These are phyloP conservation scores for Boleophthalmus pectinirostris DNA, from an alignment of 2,113 vertebrate genomes.

Conservation along the genomic window DNA sequence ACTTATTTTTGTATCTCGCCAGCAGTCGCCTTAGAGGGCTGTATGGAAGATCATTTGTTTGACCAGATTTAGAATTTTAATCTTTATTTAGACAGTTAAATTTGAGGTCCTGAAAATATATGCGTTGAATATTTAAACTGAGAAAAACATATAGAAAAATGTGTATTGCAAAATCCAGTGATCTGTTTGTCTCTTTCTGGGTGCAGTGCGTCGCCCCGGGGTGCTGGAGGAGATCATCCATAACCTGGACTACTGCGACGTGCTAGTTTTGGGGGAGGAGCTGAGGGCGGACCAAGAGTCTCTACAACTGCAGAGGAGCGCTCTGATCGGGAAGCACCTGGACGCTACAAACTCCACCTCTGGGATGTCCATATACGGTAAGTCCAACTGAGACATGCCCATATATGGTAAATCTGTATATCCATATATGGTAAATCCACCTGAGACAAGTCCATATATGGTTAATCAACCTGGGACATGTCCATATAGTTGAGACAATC, in stretches of 20 bases:
- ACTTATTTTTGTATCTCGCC: no score
- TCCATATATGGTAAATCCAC: constrained; percentile 89
- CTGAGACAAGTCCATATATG: constrained; percentile 80
- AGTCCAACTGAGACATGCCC: constrained; percentile 83
- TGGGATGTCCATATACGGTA: constrained; percentile 96
- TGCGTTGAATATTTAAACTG: no score
- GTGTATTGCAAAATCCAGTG: no score
- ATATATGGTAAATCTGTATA: constrained; percentile 90
- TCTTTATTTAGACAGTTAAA: no score
- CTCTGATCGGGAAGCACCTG: constrained; percentile 86
- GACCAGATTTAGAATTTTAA: no score
- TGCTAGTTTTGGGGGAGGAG: constrained; percentile 89
- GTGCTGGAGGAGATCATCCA: constrained; percentile 90
- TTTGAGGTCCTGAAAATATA: no score
- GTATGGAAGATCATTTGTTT: no score
- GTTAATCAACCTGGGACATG: no score
- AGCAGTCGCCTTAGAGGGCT: no score
- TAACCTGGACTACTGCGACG: constrained; percentile 95
- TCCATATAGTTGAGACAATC: no score
- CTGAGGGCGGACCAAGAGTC: constrained; percentile 84
- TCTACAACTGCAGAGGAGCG: constrained; percentile 81
- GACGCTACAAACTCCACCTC: constrained; percentile 94
- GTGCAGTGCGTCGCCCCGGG: constrained; percentile 74
- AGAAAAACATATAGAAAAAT: no score
- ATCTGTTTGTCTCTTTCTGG: constrained; percentile 25